phyloP scores from a whole-genome alignment of 2,797 vertebrate genomes.

The Myoxocephalus aenaeus region DNA sequence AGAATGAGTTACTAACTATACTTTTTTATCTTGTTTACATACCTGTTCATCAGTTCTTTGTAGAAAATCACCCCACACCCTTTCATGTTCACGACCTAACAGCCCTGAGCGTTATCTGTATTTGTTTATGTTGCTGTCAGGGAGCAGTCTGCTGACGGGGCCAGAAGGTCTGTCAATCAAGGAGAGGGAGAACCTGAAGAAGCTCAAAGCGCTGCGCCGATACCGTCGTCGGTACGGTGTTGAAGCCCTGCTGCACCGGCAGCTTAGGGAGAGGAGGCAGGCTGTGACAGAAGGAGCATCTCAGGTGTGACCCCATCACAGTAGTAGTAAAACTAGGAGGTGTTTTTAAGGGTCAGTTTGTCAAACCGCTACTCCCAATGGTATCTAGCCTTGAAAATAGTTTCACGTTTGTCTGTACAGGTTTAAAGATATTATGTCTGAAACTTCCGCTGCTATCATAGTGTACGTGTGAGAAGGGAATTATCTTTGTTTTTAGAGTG shows the following conservation, averaged over 20 bases:
- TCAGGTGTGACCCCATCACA: conserved; percentile 82
- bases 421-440: neutral
- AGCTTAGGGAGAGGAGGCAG: conserved; percentile 92
- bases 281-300: conserved; percentile 89
- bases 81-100: neutral
- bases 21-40: neutral
- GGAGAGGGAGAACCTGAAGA: conserved; percentile 92
- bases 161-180: conserved; percentile 92
- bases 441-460: neutral
- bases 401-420: neutral
- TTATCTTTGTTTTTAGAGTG: neutral
- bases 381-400: neutral
- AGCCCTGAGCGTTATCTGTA: neutral
- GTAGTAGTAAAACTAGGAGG: neutral
- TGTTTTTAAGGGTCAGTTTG: neutral
- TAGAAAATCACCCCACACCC: neutral
- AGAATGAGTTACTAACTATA: neutral
- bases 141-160: conserved; percentile 92
- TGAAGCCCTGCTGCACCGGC: conserved; percentile 94
- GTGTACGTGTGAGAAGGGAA: neutral
- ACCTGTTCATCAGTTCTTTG: neutral
- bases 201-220: conserved; percentile 93
- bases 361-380: neutral
- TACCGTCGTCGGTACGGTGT: conserved; percentile 95
- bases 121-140: conserved; percentile 71